Evolutionary conservation across 2,888 invertebrate genomes (phyloP), one percentile per base, ranked within the genome.

Genomic region (Lochmaea capreae): DNA sequence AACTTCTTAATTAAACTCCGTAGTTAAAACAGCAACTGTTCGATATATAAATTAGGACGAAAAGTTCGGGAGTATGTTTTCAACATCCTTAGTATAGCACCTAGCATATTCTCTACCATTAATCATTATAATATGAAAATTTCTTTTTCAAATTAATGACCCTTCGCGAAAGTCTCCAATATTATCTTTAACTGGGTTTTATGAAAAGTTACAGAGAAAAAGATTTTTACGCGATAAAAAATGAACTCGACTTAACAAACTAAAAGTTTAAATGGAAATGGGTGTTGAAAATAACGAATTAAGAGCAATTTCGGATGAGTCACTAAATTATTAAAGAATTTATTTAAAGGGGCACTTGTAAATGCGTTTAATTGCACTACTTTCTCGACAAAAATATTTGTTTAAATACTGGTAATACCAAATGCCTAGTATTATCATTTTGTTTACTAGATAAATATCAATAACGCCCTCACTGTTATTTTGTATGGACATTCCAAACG

Each of bases 111-210:
- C 26, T 65, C 59, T 8, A 52, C 77, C 77, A 77, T 77, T 77
- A 77, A 75, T 77, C 77, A 77, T 73, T 63, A 54, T 72, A 75
- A 74, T 72, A 74, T 71, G 76, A 74, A 77, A 75, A 75, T 77
- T 75, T 72, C 71, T 61, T 67, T 68, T 69, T 66, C 52, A 63
- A 68, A 75, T 77, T 77, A 77, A 77, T 77, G 76, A 65, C 67
- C 72, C 67, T 77, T 75, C 73, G 73, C 58, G 63, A 65, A 73
- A 61, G 39, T 67, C 68, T 69, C 70, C 69, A 39, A 77, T 75
- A 67, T 68, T 68, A 77, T 77, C 68, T 62, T 42, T 43, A 65
- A 65, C 59, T 71, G 65, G 52, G 49, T 65, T 66, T 52, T 42
- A 49, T 65, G 57, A 42, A 58, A 61, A 66, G 33, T 59, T 67